Evolutionary conservation across 1,140 invertebrate genomes (phyloP).

Genomic region (Bombus superbus): DNA sequence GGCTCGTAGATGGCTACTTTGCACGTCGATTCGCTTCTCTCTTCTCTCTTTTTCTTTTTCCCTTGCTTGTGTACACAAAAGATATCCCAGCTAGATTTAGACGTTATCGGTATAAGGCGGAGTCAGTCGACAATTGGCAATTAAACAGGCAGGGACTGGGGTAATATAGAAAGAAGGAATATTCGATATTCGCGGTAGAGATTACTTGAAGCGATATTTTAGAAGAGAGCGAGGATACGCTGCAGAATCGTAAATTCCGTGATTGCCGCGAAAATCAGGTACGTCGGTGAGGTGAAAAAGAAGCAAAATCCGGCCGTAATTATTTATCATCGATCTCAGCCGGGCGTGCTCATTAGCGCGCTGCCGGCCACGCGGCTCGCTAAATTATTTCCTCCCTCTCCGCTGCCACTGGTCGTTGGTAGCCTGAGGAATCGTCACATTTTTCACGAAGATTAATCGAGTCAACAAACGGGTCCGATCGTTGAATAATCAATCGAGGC

Average conservation of each 20-base stretch:
- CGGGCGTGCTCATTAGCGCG: conserved; percentile 41
- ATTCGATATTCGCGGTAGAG: not conserved
- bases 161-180: not conserved
- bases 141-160: not conserved
- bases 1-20: conserved; percentile 33
- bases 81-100: not conserved
- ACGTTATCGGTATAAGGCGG: not conserved
- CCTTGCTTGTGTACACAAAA: not conserved
- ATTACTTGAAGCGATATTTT: not conserved
- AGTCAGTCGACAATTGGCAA: not conserved
- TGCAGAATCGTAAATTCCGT: too few species aligned
- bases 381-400: conserved; percentile 53
- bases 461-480: conserved; percentile 67
- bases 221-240: too few species aligned
- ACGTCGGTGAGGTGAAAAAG: not conserved
- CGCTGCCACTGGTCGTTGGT: not conserved
- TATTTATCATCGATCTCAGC: conserved; percentile 61
- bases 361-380: conserved; percentile 28
- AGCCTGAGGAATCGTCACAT: conserved; percentile 56
- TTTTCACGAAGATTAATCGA: conserved; percentile 67
- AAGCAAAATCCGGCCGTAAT: conserved; percentile 41
- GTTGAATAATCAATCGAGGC: conserved; percentile 63
- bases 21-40: not conserved
- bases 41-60: too few species aligned
- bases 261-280: not conserved